phyloP scores from a whole-genome alignment of 2,888 invertebrate species.

The Amiota communis region DNA sequence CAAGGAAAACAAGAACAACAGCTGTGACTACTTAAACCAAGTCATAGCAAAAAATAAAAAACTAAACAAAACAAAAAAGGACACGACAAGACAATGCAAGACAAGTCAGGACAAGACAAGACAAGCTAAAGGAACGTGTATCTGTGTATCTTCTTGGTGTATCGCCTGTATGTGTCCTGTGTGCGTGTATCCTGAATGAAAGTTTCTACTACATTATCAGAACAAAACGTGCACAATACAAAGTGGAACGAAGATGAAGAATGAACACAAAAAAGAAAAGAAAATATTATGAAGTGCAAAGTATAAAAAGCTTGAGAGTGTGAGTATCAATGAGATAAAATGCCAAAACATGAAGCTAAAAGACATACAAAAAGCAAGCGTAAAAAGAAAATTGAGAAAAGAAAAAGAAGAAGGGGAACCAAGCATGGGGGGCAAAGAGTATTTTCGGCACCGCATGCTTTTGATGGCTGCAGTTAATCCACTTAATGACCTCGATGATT shows the following conservation, averaged over 20 bases:
- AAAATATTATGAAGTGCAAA: constrained; percentile 68
- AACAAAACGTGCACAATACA: constrained; percentile 15
- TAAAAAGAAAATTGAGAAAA: constrained; percentile 22
- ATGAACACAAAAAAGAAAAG: constrained; percentile 17
- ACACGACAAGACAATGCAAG: constrained; percentile 44
- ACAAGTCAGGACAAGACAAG: background rate
- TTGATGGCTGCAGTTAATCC: constrained; percentile 73
- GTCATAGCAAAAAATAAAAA: constrained; percentile 20
- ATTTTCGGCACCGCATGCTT: constrained; percentile 65
- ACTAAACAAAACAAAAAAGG: constrained; percentile 51
- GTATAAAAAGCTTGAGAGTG: constrained; percentile 52
- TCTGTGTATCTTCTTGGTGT: background rate
- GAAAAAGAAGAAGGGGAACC: background rate
- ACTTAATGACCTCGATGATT: constrained; percentile 74
- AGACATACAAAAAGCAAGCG: background rate
- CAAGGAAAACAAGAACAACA: constrained; percentile 42
- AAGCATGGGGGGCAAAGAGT: constrained; percentile 8
- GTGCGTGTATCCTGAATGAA: background rate
- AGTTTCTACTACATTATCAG: background rate
- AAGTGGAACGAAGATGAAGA: constrained; percentile 16
- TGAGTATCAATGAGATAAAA: constrained; percentile 46
- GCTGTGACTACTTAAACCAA: no score
- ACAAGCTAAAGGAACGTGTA: constrained; percentile 28
- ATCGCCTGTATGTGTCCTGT: constrained; percentile 26
- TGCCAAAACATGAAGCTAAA: constrained; percentile 10